These are phyloP conservation scores for Podabrus alpinus DNA, from an alignment of 2,888 invertebrate genomes.

Conservation along the genomic window DNA sequence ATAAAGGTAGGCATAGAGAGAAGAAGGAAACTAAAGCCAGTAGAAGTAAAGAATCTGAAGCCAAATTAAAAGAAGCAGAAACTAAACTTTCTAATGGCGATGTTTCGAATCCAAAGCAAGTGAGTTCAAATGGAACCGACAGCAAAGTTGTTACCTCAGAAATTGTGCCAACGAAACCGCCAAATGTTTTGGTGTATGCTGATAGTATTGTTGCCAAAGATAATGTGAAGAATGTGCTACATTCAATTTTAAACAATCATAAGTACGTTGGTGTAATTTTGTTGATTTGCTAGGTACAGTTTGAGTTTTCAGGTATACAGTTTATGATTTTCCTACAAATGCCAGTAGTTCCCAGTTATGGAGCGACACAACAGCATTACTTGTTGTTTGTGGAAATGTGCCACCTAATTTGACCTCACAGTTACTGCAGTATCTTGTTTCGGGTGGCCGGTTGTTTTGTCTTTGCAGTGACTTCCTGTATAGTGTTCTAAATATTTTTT, in stretches of 20 bases:
- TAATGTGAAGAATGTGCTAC: slow-evolving; percentile 72
- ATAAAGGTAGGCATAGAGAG: slow-evolving; percentile 6
- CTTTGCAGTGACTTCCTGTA: slow-evolving; percentile 81
- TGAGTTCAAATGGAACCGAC: not conserved
- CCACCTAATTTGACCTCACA: slow-evolving; percentile 67
- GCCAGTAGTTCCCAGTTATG: slow-evolving; percentile 42
- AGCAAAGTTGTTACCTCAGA: not conserved
- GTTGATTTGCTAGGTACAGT: not conserved
- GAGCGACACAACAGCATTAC: slow-evolving; percentile 56
- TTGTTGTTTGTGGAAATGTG: slow-evolving; percentile 80
- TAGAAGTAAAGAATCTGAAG: not conserved
- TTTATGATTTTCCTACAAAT: slow-evolving; percentile 61
- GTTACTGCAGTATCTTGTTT: slow-evolving; percentile 72
- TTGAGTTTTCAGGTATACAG: slow-evolving; percentile 59
- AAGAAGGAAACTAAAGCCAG: not conserved
- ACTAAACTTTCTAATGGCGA: not conserved
- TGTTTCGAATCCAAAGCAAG: not conserved
- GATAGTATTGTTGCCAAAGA: slow-evolving; percentile 76
- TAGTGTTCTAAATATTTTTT: slow-evolving; percentile 77
- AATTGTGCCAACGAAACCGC: slow-evolving; percentile 63
- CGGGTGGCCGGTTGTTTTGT: slow-evolving; percentile 76
- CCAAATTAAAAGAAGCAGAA: not conserved
- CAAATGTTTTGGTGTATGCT: slow-evolving; percentile 80
- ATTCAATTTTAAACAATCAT: slow-evolving; percentile 70
- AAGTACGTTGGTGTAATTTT: slow-evolving; percentile 59